A percentile compares a stretch with the other conserved stretches of the same genome.
These are phyloP conservation scores for Plectropomus leopardus DNA, from an alignment of 2,113 vertebrate genomes.

Conservation along the genomic window DNA sequence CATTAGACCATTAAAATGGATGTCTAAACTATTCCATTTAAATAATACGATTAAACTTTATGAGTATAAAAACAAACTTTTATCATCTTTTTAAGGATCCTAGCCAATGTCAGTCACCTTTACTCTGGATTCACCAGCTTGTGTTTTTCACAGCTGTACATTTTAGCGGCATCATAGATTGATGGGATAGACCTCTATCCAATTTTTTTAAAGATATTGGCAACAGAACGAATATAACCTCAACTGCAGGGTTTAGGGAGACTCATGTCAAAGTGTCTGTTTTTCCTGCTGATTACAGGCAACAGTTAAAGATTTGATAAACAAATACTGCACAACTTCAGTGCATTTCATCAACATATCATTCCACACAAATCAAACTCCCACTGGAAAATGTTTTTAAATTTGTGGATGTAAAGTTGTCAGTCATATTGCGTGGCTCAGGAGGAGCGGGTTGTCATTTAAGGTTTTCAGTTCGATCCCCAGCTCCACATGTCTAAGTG, in stretches of 20 bases:
- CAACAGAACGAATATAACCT: no score
- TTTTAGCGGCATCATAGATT: not conserved
- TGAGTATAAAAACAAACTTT: not conserved
- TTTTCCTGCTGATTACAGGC: not conserved
- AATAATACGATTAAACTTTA: not conserved
- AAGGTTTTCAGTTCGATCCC: no score
- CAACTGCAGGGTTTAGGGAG: not conserved
- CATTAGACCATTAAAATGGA: not conserved
- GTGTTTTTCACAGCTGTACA: not conserved
- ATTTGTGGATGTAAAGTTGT: constrained; percentile 1
- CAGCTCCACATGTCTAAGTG: no score
- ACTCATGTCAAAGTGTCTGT: not conserved
- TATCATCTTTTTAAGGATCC: not conserved
- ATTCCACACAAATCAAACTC: constrained; percentile 1
- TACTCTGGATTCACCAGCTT: not conserved
- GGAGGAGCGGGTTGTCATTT: no score
- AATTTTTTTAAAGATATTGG: not conserved
- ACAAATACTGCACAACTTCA: not conserved
- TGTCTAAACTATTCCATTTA: not conserved
- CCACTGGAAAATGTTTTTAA: not conserved
- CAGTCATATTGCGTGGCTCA: no score
- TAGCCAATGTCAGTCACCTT: not conserved
- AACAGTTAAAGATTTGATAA: no score
- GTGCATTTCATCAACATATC: not conserved
- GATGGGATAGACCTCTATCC: not conserved